Evolutionary conservation across 2,888 invertebrate genomes (phyloP).

Genomic region (Leptura quadrifasciata): DNA sequence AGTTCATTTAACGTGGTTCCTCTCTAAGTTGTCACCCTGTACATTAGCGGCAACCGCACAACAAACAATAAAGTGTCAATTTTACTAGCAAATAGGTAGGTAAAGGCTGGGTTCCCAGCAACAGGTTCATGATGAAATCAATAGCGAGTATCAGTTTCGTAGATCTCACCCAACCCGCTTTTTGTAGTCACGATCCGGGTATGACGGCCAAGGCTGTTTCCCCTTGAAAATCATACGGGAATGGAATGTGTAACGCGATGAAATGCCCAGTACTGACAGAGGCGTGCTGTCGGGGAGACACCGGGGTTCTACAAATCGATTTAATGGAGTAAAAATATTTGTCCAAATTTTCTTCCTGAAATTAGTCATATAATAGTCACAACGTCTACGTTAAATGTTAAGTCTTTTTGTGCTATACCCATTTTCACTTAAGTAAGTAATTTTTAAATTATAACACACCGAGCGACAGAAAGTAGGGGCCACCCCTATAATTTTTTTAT

Average conservation of each 20-base stretch:
- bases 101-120: slow-evolving; percentile 24
- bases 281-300: not conserved
- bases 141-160: slow-evolving; percentile 14
- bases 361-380: too few relatives aligned
- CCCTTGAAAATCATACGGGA: slow-evolving; percentile 27
- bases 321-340: too few relatives aligned
- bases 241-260: slow-evolving; percentile 25
- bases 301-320: not conserved
- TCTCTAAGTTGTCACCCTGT: not conserved
- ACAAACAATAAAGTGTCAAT: slow-evolving; percentile 10
- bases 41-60: not conserved
- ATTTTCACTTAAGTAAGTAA: too few relatives aligned
- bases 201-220: slow-evolving; percentile 26
- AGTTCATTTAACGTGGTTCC: not conserved
- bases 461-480: too few relatives aligned
- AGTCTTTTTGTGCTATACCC: too few relatives aligned
- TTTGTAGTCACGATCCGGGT: slow-evolving; percentile 18
- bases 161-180: slow-evolving; percentile 11
- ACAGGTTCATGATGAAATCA: slow-evolving; percentile 30
- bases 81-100: slow-evolving; percentile 1
- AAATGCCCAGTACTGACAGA: slow-evolving; percentile 4
- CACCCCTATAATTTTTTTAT: too few relatives aligned
- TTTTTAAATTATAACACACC: too few relatives aligned
- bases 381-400: too few relatives aligned
- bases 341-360: too few relatives aligned